Conservation (phyloP, 2,797 vertebrate species). For the Cichlasoma orientale region DNA sequence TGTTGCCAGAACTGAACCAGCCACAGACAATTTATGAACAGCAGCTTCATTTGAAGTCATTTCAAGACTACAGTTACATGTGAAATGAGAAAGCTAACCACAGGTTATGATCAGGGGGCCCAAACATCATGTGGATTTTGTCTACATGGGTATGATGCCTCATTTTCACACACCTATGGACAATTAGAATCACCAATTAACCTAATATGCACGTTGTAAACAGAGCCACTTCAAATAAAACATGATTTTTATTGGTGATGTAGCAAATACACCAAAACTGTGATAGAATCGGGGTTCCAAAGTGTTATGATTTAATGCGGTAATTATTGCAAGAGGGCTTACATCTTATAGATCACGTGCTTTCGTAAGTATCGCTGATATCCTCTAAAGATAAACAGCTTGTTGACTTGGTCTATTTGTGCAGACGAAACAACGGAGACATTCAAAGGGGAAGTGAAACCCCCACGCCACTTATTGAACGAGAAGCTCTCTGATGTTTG, state of each 20-base stretch:
- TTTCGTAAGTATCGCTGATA: background rate
- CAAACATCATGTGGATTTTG: no score
- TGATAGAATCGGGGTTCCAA: no score
- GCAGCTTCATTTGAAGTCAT: background rate
- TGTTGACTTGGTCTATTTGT: background rate
- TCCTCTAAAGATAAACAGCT: background rate
- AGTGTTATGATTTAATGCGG: background rate
- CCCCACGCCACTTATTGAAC: background rate
- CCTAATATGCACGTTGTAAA: background rate
- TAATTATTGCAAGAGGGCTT: background rate
- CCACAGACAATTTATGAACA: background rate
- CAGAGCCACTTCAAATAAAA: background rate
- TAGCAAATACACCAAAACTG: background rate
- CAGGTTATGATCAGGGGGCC: no score
- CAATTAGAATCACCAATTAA: background rate
- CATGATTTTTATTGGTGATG: background rate
- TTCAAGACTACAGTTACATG: background rate
- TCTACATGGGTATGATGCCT: no score
- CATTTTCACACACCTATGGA: background rate
- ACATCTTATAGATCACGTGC: background rate
- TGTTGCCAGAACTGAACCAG: background rate
- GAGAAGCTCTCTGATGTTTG: background rate
- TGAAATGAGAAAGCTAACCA: no score
- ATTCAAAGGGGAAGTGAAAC: conserved; percentile 3
- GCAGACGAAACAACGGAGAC: background rate